phyloP scores from a whole-genome alignment of 2,797 vertebrate genomes.

The Oreochromis grahami region DNA sequence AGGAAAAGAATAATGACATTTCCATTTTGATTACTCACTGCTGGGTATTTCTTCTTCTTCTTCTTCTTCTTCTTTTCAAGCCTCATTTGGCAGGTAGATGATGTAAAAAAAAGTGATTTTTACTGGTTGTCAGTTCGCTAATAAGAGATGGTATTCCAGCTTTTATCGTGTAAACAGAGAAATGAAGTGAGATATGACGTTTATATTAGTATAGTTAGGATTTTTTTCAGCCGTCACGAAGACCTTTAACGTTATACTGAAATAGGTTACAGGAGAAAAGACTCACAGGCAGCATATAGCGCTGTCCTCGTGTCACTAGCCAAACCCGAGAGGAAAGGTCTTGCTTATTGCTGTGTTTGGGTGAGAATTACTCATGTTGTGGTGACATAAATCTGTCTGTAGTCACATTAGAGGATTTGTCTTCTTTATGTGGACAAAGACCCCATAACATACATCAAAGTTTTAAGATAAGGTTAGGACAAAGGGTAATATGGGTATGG shows the following conservation, averaged over 20 bases:
- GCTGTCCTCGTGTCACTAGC: conserved; percentile 5
- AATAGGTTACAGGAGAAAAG: not conserved
- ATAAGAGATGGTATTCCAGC: not conserved
- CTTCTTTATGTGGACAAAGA: not conserved
- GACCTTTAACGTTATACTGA: not conserved
- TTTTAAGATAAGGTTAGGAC: not conserved
- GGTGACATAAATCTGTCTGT: not conserved
- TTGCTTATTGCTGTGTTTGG: not conserved
- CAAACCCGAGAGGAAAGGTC: not conserved
- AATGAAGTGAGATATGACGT: not conserved
- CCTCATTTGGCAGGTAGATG: conserved; percentile 14
- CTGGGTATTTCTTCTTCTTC: not conserved
- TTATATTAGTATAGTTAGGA: not conserved
- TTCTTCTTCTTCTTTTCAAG: not conserved
- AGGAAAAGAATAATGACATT: conserved; percentile 22
- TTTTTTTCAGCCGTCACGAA: not conserved
- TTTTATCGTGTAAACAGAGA: not conserved
- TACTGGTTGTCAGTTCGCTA: not conserved
- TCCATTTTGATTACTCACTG: conserved; percentile 7
- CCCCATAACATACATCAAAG: not conserved
- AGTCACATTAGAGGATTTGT: not conserved
- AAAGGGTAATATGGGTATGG: not conserved
- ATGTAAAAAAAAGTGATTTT: not conserved
- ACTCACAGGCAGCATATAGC: not conserved
- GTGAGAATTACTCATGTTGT: not conserved